Evolutionary conservation across 2,113 vertebrate species (phyloP), one percentile per base, ranked within the genome.

Genomic region (Cervus canadensis): DNA sequence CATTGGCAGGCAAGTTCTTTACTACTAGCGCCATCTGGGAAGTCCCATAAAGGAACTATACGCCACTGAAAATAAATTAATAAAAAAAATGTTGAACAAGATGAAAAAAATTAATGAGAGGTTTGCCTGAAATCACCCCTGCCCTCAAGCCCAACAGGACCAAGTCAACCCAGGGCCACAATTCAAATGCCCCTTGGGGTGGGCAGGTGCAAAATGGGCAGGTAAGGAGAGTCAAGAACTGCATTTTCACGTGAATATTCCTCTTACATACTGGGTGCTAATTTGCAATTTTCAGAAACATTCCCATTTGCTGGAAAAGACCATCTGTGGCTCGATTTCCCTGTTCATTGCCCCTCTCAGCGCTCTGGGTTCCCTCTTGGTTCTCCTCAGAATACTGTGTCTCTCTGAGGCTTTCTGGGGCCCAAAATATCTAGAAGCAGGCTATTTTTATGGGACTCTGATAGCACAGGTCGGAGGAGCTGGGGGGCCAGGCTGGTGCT

Each of bases 211-310:
- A 14, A 26, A 36, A 50, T 12, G 16, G 33, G 43, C 7, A 1
- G 33, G 52, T 11, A 17, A 50, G 26, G 40, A 48, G 52, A 13
- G 14, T 11, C 0, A 2, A 48, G 7, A 25, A 19, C 26, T 1
- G 7, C 10, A 1, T 84, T 62, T 28, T 43, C 81, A 7, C 0
- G 7, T 10, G 10, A 19, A 5, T 56, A 0, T 43, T 12, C 13
- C n/a, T 6, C 6, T 40, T 2, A n/a, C 9, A 11, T 3, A 1
- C 0, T 6, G 15, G 78, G 43, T 2, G 9, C 76, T 33, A 2
- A 90, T 26, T 25, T 62, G 26, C 33, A 16, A 12, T 30, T 15
- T 82, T n/a, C n/a, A 54, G 74, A n/a, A 19, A 48, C 13, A 2
- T 2, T 40, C 52, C 21, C 57, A 7, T 40, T 17, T 54, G 78